phyloP scores from a whole-genome alignment of 2,888 invertebrate genomes.

The Standfussiana lucernea region DNA sequence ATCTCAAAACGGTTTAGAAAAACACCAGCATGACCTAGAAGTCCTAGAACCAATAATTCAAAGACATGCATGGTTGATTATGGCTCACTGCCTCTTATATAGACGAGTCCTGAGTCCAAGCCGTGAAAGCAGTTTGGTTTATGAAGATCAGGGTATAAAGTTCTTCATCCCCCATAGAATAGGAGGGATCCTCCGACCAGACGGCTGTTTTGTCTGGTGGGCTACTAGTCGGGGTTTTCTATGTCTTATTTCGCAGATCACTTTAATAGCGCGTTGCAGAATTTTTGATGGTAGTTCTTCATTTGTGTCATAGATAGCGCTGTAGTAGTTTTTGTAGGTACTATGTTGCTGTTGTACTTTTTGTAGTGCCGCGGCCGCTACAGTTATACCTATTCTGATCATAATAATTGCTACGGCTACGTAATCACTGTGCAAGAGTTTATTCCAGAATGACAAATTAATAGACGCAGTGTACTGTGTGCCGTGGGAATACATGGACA shows the following conservation, averaged over 20 bases:
- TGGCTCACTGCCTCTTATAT: neutral
- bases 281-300: too few relatives aligned
- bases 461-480: conserved; percentile 70
- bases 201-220: too few relatives aligned
- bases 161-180: too few relatives aligned
- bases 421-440: neutral
- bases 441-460: conserved; percentile 69
- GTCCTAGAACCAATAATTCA: neutral
- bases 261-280: too few relatives aligned
- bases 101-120: neutral
- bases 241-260: too few relatives aligned
- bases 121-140: neutral
- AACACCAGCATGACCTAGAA: neutral
- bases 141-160: too few relatives aligned
- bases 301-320: neutral
- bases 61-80: neutral
- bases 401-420: neutral
- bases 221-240: too few relatives aligned
- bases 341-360: too few relatives aligned
- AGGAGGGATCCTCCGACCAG: too few relatives aligned
- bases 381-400: too few relatives aligned
- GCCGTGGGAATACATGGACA: conserved; percentile 75
- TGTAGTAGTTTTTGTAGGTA: neutral
- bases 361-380: too few relatives aligned
- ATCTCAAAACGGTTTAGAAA: neutral